phyloP scores from a whole-genome alignment of 2,797 vertebrate species.

The Lepilemur ruficaudatus region DNA sequence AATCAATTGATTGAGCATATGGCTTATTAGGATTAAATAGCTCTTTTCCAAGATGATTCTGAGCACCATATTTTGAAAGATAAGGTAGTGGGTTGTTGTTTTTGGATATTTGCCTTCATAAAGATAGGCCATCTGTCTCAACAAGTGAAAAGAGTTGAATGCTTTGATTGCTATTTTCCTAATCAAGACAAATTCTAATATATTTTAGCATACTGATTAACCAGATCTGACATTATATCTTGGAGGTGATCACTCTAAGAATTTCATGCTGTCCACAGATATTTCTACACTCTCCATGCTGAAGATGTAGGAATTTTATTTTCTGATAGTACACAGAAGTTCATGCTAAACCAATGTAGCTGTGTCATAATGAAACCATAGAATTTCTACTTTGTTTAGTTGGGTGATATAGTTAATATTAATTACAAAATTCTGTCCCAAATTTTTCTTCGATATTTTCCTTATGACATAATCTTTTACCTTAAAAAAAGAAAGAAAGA shows the following conservation, averaged over 20 bases:
- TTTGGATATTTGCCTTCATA: conserved; percentile 88
- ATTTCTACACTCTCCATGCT: neutral
- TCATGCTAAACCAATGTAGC: neutral
- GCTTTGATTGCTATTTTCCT: conserved; percentile 87
- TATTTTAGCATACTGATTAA: conserved; percentile 83
- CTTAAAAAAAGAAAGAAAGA: neutral
- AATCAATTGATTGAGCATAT: conserved; percentile 87
- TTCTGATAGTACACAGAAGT: neutral
- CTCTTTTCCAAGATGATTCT: conserved; percentile 87
- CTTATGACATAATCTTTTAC: neutral
- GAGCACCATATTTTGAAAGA: conserved; percentile 88
- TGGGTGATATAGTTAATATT: neutral
- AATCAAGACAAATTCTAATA: conserved; percentile 82
- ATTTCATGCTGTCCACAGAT: conserved; percentile 29
- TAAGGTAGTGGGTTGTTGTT: conserved; percentile 80
- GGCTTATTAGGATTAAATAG: conserved; percentile 88
- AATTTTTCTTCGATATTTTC: conserved; percentile 26
- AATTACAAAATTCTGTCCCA: neutral
- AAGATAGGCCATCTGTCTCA: conserved; percentile 87
- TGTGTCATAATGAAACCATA: neutral
- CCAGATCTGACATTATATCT: conserved; percentile 78
- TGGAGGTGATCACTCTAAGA: conserved; percentile 66
- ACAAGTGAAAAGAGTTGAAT: conserved; percentile 81
- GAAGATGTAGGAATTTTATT: neutral
- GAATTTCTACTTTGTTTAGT: conserved; percentile 5